Conservation (phyloP, 2,888 invertebrate genomes). For the Nezara viridula region DNA sequence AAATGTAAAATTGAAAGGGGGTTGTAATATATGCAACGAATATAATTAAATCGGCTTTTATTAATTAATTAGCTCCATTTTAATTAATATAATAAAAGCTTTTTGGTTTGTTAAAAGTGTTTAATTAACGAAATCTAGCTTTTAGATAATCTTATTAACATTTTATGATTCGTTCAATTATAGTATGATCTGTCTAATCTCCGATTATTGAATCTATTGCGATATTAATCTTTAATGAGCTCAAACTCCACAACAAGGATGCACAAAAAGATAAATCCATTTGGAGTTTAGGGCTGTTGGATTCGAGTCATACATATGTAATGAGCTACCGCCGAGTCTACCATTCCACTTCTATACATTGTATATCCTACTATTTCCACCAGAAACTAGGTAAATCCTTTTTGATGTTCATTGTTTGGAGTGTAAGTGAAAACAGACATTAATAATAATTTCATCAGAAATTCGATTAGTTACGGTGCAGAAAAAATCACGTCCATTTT, state of each 20-base stretch:
- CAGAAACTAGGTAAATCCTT: background rate
- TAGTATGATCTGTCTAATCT: background rate
- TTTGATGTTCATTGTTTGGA: background rate
- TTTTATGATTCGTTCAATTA: background rate
- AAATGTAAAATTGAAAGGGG: too few species aligned
- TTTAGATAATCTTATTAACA: background rate
- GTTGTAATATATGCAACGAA: background rate
- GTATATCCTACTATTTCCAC: background rate
- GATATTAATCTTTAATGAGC: background rate
- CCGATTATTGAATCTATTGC: background rate
- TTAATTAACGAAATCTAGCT: background rate
- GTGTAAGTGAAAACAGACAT: too few species aligned
- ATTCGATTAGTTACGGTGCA: too few species aligned
- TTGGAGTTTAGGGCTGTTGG: constrained; percentile 12
- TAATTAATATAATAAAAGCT: background rate
- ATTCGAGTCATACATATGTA: constrained; percentile 25
- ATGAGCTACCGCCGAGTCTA: background rate
- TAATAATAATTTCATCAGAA: too few species aligned
- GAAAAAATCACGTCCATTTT: too few species aligned
- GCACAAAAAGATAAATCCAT: constrained; percentile 5
- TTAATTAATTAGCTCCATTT: too few species aligned
- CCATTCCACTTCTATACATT: constrained; percentile 13
- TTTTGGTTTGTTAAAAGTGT: too few species aligned
- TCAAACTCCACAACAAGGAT: background rate
- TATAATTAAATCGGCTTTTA: too few species aligned